A percentile compares a stretch with the other conserved stretches of the same genome.
phyloP scores from a whole-genome alignment of 2,888 invertebrate species.

The Peribatodes rhomboidaria region DNA sequence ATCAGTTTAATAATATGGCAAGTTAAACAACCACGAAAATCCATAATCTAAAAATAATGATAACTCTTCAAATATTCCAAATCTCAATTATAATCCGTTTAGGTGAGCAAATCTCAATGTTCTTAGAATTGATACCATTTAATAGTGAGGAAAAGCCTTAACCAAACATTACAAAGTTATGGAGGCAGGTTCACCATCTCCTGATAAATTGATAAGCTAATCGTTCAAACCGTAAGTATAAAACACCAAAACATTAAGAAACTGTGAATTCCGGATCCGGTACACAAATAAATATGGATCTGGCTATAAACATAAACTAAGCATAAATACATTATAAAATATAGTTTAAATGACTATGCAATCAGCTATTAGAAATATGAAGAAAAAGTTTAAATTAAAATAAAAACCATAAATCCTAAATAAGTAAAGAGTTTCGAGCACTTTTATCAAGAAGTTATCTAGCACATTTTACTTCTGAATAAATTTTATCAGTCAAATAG shows the following conservation, averaged over 20 bases:
- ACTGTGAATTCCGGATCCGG: background rate
- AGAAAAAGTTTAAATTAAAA: too few relatives aligned
- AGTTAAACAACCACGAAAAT: constrained; percentile 20
- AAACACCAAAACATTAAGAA: background rate
- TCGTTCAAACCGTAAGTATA: background rate
- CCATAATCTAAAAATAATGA: constrained; percentile 35
- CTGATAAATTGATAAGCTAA: constrained; percentile 9
- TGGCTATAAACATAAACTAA: too few relatives aligned
- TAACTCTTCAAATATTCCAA: constrained; percentile 22
- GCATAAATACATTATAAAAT: too few relatives aligned
- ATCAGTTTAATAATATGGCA: background rate
- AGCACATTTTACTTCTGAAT: background rate
- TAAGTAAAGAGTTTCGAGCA: too few relatives aligned
- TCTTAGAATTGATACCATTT: constrained; percentile 24
- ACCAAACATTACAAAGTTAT: constrained; percentile 27
- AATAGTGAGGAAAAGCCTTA: constrained; percentile 12
- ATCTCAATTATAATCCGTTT: constrained; percentile 37
- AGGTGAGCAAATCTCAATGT: constrained; percentile 31
- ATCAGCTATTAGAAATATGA: too few relatives aligned
- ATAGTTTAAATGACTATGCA: too few relatives aligned
- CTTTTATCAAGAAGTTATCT: background rate
- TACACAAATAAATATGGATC: too few relatives aligned
- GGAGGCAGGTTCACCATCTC: constrained; percentile 13
- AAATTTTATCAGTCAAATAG: background rate
- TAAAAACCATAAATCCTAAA: too few relatives aligned